Evolutionary conservation across 2,797 vertebrate species (phyloP), one percentile per base, ranked within the genome.

Genomic region (Neosalanx taihuensis): DNA sequence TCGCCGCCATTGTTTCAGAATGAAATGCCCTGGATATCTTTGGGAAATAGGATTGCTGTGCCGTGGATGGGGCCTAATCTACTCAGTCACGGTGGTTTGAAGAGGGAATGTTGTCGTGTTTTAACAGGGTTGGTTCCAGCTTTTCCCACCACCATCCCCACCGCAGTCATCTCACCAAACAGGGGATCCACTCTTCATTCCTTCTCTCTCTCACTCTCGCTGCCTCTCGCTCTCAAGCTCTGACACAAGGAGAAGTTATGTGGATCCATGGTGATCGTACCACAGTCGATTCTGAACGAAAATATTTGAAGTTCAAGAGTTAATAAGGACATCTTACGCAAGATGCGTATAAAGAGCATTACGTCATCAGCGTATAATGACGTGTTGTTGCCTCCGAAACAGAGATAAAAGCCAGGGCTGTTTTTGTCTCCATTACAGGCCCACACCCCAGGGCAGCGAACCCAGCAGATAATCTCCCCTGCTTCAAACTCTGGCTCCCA

Each of bases 81-180:
- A 86, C 89, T 92, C 89, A 91, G 91, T 93, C 92, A 93, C 81
- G 90, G 91, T 87, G 90, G 91, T 91, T 91, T 91, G 86, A 89
- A 81, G 76, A 83, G 86, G 86, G 83, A 90, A 90, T 87, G 86
- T 92, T 91, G 91, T 87, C 71, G 86, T 90, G 83, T 90, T 90
- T 90, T 91, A 90, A 89, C 86, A 88, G 87, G 88, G 86, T 88
- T 87, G 87, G 88, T 91, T 90, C 84, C 88, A 91, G 82, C 80
- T 77, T 88, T 86, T 80, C 69, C 71, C 85, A 74, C 79, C 81
- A 75, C 51, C 51, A 56, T n/a, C 85, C 86, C 84, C 84, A 80
- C 86, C 73, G 33, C 81, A 87, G 74, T 76, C 81, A 87, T 90
- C 83, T 69, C 83, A 83, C 77, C 74, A 60, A 71, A 85, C 76